Percentiles rank a stretch among this genome's conserved stretches.
Evolutionary conservation across 1,140 invertebrate genomes (phyloP).

Genomic region (Drosophila burlai): DNA sequence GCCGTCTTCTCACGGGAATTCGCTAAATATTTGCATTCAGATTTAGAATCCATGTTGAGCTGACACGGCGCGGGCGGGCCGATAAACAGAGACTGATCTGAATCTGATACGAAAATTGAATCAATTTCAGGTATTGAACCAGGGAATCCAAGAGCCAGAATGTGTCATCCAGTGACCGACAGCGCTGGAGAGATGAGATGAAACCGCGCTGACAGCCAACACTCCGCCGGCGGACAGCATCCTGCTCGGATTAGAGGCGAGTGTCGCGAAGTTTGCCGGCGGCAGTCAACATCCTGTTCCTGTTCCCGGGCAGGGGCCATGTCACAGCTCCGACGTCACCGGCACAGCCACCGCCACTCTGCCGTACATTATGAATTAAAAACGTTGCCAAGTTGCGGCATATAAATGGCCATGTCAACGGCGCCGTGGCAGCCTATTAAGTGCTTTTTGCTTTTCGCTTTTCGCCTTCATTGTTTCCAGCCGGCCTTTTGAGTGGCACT

Average conservation of each 20-base stretch:
- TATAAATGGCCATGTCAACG: constrained; percentile 67
- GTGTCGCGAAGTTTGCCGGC: constrained; percentile 47
- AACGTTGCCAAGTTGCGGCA: constrained; percentile 60
- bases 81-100: constrained; percentile 45
- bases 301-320: constrained; percentile 11
- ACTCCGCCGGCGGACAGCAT: constrained; percentile 30
- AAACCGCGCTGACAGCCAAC: constrained; percentile 30
- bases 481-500: constrained; percentile 65
- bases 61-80: constrained; percentile 4
- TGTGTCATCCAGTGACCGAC: constrained; percentile 11
- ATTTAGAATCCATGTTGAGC: background rate
- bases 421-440: constrained; percentile 63
- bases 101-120: constrained; percentile 33
- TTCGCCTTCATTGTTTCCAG: constrained; percentile 55
- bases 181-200: background rate
- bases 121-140: constrained; percentile 39
- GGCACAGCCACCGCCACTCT: background rate
- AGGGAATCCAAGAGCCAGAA: background rate
- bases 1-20: background rate
- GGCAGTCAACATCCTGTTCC: constrained; percentile 43
- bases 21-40: background rate
- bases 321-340: constrained; percentile 9
- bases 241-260: constrained; percentile 38
- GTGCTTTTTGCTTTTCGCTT: constrained; percentile 56
- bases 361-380: constrained; percentile 73